These are phyloP conservation scores for Saguinus imperator DNA, from an alignment of 2,113 vertebrate genomes.

Conservation along the genomic window DNA sequence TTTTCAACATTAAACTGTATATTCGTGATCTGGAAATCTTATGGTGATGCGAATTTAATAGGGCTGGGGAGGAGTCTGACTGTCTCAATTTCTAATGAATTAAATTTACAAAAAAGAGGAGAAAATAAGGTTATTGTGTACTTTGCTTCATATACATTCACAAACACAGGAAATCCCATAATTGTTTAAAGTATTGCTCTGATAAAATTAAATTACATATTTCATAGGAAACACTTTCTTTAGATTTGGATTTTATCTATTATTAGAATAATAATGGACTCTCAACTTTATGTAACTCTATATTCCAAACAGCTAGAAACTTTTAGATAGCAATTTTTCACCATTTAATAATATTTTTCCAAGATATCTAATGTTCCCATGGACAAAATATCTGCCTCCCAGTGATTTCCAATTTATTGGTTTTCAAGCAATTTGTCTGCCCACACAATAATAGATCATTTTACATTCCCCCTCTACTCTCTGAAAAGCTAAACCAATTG, in stretches of 20 bases:
- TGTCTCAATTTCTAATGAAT: not conserved
- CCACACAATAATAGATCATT: constrained; percentile 53
- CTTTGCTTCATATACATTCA: not conserved
- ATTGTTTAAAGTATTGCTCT: not conserved
- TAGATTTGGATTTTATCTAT: not conserved
- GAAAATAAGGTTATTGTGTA: not conserved
- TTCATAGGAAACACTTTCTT: not conserved
- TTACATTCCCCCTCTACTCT: not conserved
- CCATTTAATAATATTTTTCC: constrained; percentile 54
- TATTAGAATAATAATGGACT: constrained; percentile 24
- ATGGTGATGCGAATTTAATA: not conserved
- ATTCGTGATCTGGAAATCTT: not conserved
- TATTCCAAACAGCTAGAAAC: constrained; percentile 46
- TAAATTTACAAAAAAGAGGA: not conserved
- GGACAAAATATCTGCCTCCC: constrained; percentile 46
- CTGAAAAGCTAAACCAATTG: constrained; percentile 54
- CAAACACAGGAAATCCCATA: not conserved
- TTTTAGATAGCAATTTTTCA: constrained; percentile 18
- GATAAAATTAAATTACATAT: not conserved
- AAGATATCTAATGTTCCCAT: not conserved
- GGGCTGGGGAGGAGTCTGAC: fast-evolving
- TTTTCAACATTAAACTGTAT: not conserved
- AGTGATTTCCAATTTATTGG: constrained; percentile 62
- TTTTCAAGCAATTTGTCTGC: constrained; percentile 53
- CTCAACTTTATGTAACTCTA: not conserved